Percentiles rank a stretch among this genome's conserved stretches.
phyloP scores from a whole-genome alignment of 2,113 vertebrate species.

The Castor canadensis region DNA sequence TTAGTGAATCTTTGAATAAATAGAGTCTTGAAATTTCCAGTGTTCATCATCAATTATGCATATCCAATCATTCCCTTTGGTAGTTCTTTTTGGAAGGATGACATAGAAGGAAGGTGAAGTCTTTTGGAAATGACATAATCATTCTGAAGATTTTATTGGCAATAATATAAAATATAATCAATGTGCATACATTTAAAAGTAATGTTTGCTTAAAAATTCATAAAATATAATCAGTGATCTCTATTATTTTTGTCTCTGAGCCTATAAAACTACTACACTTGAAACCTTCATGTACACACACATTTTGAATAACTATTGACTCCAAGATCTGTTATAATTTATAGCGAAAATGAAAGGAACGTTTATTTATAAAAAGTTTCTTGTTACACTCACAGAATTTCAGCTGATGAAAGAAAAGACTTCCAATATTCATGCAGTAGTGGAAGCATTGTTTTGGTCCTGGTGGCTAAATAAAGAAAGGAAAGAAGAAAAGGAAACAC shows the following conservation, averaged over 20 bases:
- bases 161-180: not conserved
- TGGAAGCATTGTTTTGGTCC: not conserved
- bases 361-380: not conserved
- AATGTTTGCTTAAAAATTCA: not conserved
- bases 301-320: not conserved
- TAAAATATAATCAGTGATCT: not conserved
- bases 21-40: not conserved
- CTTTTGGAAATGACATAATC: not conserved
- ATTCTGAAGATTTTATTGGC: not conserved
- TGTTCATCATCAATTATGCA: not conserved
- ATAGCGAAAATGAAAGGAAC: constrained; percentile 1
- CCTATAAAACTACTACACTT: not conserved
- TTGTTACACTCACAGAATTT: not conserved
- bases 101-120: not conserved
- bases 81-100: not conserved
- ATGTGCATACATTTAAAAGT: not conserved
- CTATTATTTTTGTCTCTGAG: not conserved
- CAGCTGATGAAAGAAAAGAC: not conserved
- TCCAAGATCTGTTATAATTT: constrained; percentile 28
- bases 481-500: not conserved
- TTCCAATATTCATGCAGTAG: not conserved
- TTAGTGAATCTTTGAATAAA: not conserved
- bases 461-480: not conserved
- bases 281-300: not conserved
- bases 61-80: not conserved